Evolutionary conservation across 2,797 vertebrate species (phyloP).

Genomic region (Garrulus glandarius): DNA sequence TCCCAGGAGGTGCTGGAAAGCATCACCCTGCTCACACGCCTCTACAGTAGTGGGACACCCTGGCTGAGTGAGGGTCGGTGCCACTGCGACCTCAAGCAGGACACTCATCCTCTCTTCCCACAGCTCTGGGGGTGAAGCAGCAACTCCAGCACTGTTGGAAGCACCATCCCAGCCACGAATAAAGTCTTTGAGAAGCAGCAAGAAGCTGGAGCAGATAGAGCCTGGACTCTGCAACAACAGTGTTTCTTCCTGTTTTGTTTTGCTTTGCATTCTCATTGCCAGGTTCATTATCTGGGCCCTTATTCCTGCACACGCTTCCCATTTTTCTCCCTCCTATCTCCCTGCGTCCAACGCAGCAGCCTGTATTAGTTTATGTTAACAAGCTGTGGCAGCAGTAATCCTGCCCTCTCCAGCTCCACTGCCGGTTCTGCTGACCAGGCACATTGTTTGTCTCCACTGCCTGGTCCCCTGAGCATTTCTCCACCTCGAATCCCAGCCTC

Average conservation of each 20-base stretch:
- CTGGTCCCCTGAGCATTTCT: neutral
- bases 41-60: rapidly evolving
- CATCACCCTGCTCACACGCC: neutral
- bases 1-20: neutral
- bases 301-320: slow-evolving; percentile 60
- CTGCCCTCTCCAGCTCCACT: neutral
- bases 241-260: slow-evolving; percentile 33
- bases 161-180: neutral
- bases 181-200: neutral
- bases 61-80: neutral
- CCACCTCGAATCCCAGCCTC: neutral
- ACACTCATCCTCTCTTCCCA: neutral
- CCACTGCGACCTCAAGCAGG: rapidly evolving
- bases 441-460: neutral
- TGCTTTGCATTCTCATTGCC: slow-evolving; percentile 52
- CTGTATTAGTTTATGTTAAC: slow-evolving; percentile 66
- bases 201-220: neutral
- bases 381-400: slow-evolving; percentile 57
- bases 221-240: neutral
- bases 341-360: neutral
- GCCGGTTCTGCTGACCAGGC: slow-evolving; percentile 43
- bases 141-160: neutral
- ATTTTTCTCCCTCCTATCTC: slow-evolving; percentile 58
- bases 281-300: slow-evolving; percentile 55
- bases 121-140: neutral